Evolutionary conservation across 2,113 vertebrate genomes (phyloP).

Genomic region (Shinisaurus crocodilurus): DNA sequence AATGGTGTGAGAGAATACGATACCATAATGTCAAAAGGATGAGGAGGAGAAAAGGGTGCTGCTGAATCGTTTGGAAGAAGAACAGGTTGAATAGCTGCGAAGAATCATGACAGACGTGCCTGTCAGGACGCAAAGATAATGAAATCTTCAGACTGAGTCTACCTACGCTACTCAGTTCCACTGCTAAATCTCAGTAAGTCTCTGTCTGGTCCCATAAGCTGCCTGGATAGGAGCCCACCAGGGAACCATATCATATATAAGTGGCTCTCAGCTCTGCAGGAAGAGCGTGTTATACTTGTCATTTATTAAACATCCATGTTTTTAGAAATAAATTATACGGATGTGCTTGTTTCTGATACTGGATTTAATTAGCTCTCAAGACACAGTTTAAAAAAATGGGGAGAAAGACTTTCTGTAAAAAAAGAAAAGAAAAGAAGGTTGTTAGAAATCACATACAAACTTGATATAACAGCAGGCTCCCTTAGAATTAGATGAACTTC

Average conservation of each 20-base stretch:
- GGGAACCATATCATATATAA: background rate
- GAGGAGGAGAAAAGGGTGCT: background rate
- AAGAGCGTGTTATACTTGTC: background rate
- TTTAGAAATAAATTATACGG: background rate
- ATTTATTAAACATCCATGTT: background rate
- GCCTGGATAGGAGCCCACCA: background rate
- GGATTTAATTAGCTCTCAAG: background rate
- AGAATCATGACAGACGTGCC: background rate
- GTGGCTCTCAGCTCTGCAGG: background rate
- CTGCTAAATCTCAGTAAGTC: background rate
- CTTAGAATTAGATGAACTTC: background rate
- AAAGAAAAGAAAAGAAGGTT: background rate
- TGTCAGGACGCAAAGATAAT: background rate
- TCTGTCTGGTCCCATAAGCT: background rate
- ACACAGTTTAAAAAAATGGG: background rate
- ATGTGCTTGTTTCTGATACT: background rate
- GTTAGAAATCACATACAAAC: background rate
- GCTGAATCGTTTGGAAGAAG: background rate
- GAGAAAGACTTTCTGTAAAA: background rate
- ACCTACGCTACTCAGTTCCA: background rate
- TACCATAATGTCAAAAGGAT: background rate
- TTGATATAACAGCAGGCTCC: background rate
- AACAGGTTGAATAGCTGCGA: background rate
- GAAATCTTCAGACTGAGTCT: background rate
- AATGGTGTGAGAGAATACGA: no score